phyloP scores from a whole-genome alignment of 2,888 invertebrate species.

The Tridacna gigas region DNA sequence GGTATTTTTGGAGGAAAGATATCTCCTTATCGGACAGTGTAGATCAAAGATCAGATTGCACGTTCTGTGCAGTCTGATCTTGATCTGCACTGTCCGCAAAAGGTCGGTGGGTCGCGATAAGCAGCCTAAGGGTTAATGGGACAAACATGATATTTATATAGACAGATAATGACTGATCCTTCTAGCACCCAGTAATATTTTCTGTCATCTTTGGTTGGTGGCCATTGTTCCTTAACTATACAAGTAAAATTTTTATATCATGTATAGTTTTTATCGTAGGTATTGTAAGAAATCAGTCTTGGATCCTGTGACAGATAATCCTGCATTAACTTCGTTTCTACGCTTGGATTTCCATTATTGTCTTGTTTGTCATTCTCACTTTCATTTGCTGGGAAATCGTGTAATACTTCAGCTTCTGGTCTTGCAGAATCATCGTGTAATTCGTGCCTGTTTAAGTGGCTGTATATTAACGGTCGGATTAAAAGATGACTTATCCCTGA shows the following conservation, averaged over 20 bases:
- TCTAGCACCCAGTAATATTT: no score
- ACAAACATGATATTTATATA: no score
- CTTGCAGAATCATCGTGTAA: background rate
- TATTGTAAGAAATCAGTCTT: background rate
- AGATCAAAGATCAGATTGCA: no score
- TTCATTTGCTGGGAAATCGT: conserved; percentile 7
- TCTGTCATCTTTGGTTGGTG: no score
- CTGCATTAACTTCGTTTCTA: background rate
- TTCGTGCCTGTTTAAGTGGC: background rate
- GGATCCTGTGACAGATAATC: background rate
- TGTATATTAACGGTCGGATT: conserved; percentile 2
- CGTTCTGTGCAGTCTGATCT: no score
- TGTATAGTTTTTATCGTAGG: background rate
- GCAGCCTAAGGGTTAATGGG: no score
- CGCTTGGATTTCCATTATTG: background rate
- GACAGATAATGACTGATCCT: no score
- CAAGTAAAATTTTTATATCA: background rate
- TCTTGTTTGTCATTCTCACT: background rate
- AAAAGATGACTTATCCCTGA: conserved; percentile 16
- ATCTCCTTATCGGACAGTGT: no score
- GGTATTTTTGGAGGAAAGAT: no score
- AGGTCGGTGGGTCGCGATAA: no score
- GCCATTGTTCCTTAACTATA: no score
- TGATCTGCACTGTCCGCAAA: no score
- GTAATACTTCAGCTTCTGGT: background rate